Conservation (phyloP, 2,888 invertebrate genomes). For the Panorpa germanica region DNA sequence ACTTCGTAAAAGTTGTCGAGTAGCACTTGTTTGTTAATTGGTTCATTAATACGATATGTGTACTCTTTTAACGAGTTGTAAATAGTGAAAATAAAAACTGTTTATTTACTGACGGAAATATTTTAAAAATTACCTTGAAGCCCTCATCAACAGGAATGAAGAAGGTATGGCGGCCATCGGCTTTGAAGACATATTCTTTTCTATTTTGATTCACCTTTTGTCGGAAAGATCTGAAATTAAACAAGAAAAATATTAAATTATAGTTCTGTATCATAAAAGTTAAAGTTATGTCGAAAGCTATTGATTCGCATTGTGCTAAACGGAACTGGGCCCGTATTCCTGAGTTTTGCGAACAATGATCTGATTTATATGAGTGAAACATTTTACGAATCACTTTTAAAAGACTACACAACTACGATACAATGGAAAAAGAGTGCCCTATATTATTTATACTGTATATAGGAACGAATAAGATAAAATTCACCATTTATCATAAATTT, state of each 20-base stretch:
- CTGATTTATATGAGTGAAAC: too few relatives aligned
- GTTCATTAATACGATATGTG: too few relatives aligned
- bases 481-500: too few relatives aligned
- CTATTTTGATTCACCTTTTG: conserved; percentile 52
- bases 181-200: conserved; percentile 56
- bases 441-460: too few relatives aligned
- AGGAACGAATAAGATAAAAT: too few relatives aligned
- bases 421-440: too few relatives aligned
- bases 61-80: neutral
- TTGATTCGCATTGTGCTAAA: conserved; percentile 19
- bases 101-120: conserved; percentile 1
- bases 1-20: too few relatives aligned
- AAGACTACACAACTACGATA: too few relatives aligned
- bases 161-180: conserved; percentile 68
- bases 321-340: too few relatives aligned
- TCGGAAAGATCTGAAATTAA: conserved; percentile 51
- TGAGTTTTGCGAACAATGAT: too few relatives aligned
- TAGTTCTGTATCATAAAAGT: conserved; percentile 3
- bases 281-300: conserved; percentile 11
- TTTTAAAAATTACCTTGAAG: conserved; percentile 43
- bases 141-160: conserved; percentile 84
- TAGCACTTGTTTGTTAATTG: too few relatives aligned
- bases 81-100: conserved; percentile 1
- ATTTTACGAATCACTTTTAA: too few relatives aligned
- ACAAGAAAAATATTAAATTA: conserved; percentile 9